These are phyloP conservation scores for Dryoscopus gambensis DNA, from an alignment of 2,113 vertebrate species.

Conservation along the genomic window DNA sequence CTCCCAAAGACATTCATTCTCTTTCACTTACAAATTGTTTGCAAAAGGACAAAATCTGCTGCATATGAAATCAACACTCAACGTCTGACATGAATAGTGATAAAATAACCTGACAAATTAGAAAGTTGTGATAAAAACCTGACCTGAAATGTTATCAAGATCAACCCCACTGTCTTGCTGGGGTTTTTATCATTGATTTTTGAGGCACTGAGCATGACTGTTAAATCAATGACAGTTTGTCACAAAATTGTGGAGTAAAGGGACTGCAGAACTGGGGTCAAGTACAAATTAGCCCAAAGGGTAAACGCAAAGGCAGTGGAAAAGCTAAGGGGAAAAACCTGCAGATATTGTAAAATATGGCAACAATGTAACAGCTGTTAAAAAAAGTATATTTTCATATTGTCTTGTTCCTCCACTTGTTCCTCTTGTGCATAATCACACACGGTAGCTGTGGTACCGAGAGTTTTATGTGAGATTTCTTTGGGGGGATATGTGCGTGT, in stretches of 20 bases:
- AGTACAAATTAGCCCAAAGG: slow-evolving; percentile 70
- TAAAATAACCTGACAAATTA: slow-evolving; percentile 63
- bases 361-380: not conserved
- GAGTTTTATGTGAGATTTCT: not conserved
- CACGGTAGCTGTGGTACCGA: not conserved
- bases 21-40: slow-evolving; percentile 33
- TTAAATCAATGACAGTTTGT: slow-evolving; percentile 71
- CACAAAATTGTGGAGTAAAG: slow-evolving; percentile 63
- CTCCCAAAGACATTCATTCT: slow-evolving; percentile 30
- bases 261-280: slow-evolving; percentile 60
- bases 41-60: slow-evolving; percentile 36
- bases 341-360: slow-evolving; percentile 39
- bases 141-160: slow-evolving; percentile 57
- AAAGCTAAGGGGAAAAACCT: not conserved
- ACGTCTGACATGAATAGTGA: slow-evolving; percentile 46
- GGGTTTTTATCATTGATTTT: slow-evolving; percentile 54
- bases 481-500: not conserved
- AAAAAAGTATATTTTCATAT: not conserved
- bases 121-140: slow-evolving; percentile 60
- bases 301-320: slow-evolving; percentile 52
- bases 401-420: not conserved
- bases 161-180: slow-evolving; percentile 19
- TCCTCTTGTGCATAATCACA: not conserved
- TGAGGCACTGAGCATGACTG: slow-evolving; percentile 52
- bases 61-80: slow-evolving; percentile 27